A percentile compares a stretch with the other conserved stretches of the same genome.
Conservation (phyloP, 2,888 invertebrate genomes). For the Melinopterus prodromus region DNA sequence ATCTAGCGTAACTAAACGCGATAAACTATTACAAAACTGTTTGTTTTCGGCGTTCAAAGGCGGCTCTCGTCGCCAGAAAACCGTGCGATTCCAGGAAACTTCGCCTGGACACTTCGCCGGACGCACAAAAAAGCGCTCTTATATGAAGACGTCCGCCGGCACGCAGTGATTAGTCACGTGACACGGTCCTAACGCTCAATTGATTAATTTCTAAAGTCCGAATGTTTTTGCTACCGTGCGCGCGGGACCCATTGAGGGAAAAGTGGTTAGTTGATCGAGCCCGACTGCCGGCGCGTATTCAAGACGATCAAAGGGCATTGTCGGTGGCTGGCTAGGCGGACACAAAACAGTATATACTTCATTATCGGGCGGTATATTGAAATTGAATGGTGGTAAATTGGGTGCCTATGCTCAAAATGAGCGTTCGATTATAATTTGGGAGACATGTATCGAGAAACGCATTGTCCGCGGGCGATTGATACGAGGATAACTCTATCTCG, state of each 20-base stretch:
- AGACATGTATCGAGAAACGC: conserved; percentile 20
- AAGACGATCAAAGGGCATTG: conserved; percentile 22
- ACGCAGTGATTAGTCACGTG: conserved; percentile 38
- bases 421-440: conserved; percentile 38
- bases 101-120: background rate
- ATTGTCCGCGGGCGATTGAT: conserved; percentile 28
- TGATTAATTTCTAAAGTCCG: conserved; percentile 37
- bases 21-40: conserved; percentile 16
- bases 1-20: background rate
- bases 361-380: conserved; percentile 36
- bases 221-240: conserved; percentile 40
- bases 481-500: conserved; percentile 30
- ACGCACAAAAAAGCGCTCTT: conserved; percentile 19
- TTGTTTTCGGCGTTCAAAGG: conserved; percentile 20
- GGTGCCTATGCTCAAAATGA: conserved; percentile 30
- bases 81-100: background rate
- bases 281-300: conserved; percentile 28
- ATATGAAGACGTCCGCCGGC: conserved; percentile 37
- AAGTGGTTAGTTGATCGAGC: conserved; percentile 35
- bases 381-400: conserved; percentile 38
- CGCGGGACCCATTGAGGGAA: conserved; percentile 37
- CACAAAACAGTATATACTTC: conserved; percentile 35
- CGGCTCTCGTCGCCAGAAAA: background rate
- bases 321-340: conserved; percentile 27
- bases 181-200: conserved; percentile 40